Evolutionary conservation across 2,797 vertebrate species (phyloP).

Genomic region (Sternotherus odoratus): DNA sequence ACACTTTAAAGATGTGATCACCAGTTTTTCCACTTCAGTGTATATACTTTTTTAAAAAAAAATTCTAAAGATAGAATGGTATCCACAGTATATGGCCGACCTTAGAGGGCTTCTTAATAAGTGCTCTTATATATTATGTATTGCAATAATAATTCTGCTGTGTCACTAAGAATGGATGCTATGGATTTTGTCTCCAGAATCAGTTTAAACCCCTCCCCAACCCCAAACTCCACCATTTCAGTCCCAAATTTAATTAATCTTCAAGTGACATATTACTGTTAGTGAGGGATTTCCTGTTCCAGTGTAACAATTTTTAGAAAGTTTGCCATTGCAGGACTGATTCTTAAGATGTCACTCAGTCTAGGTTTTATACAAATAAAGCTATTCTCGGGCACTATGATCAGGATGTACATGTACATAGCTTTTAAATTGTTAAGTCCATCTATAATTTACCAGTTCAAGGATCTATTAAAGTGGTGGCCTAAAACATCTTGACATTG

Average conservation of each 20-base stretch:
- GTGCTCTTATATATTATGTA: not conserved
- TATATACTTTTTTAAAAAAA: too few species aligned
- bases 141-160: too few species aligned
- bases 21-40: not conserved
- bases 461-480: not conserved
- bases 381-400: not conserved
- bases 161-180: not conserved
- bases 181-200: not conserved
- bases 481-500: not conserved
- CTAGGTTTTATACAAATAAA: not conserved
- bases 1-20: not conserved
- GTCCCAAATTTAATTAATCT: not conserved
- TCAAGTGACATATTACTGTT: not conserved
- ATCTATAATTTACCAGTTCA: not conserved
- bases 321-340: not conserved
- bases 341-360: not conserved
- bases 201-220: not conserved
- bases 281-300: not conserved
- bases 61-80: not conserved
- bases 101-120: not conserved
- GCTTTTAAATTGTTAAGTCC: not conserved
- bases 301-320: not conserved
- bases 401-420: not conserved
- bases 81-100: not conserved
- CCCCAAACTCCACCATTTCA: not conserved